Conservation (phyloP, 2,888 invertebrate genomes). For the Agrochola litura region DNA sequence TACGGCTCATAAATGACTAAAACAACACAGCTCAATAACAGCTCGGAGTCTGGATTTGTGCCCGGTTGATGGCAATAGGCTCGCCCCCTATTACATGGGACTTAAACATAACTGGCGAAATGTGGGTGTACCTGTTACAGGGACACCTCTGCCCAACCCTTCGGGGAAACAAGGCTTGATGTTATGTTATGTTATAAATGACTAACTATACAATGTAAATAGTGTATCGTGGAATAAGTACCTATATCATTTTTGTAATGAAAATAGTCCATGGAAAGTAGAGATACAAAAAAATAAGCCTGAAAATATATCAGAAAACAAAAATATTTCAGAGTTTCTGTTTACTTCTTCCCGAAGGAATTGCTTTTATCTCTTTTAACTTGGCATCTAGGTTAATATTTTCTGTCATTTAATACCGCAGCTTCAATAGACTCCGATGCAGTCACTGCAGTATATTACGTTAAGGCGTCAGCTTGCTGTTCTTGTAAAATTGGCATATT, state of each 20-base stretch:
- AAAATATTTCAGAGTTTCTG: not conserved
- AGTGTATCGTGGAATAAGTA: too few species aligned
- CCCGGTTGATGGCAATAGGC: too few species aligned
- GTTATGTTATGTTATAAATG: too few species aligned
- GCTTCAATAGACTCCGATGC: not conserved
- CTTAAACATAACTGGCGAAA: too few species aligned
- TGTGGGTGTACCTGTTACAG: too few species aligned
- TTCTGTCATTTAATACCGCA: not conserved
- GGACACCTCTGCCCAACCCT: too few species aligned
- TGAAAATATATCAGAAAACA: not conserved
- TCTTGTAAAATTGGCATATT: constrained; percentile 7
- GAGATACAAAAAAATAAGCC: not conserved
- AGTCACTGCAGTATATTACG: not conserved
- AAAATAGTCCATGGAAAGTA: not conserved
- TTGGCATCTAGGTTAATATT: constrained; percentile 8
- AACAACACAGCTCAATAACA: too few species aligned
- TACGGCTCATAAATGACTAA: too few species aligned
- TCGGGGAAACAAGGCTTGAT: too few species aligned
- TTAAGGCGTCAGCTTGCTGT: not conserved
- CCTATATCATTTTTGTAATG: not conserved
- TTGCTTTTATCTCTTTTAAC: not conserved
- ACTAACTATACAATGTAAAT: too few species aligned
- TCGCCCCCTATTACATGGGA: too few species aligned
- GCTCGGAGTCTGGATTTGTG: too few species aligned
- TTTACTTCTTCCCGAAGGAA: not conserved